Evolutionary conservation across 35 echinoderm and acorn worm genomes (phyloP).

Genomic region (Anneissia japonica): DNA sequence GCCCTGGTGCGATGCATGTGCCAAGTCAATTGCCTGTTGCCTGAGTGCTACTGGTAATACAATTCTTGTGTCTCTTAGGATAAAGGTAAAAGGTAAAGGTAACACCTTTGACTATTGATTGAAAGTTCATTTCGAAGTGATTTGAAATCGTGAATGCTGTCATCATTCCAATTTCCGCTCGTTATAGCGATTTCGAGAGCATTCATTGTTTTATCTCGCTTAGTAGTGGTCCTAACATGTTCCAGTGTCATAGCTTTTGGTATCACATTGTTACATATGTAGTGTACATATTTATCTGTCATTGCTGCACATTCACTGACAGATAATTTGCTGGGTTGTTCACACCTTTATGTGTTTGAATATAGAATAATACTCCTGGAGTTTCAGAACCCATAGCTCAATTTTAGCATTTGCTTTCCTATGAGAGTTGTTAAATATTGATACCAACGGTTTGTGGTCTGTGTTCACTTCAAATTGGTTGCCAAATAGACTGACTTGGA

Average conservation of each 20-base stretch:
- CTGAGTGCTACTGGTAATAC: not conserved
- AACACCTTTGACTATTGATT: too few species aligned
- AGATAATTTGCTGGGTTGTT: not conserved
- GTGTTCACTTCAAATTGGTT: not conserved
- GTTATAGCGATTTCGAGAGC: constrained; percentile 1
- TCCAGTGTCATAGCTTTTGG: constrained; percentile 30
- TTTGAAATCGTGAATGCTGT: constrained; percentile 3
- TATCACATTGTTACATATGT: constrained; percentile 13
- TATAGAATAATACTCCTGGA: not conserved
- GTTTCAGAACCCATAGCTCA: not conserved
- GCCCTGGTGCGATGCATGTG: not conserved
- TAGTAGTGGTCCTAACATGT: constrained; percentile 10
- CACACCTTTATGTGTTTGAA: not conserved
- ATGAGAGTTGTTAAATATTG: not conserved
- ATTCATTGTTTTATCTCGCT: constrained; percentile 25
- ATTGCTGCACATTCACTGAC: not conserved
- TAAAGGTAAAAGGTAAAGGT: not conserved
- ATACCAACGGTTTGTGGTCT: not conserved
- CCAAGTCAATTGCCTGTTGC: not conserved
- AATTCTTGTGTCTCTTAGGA: constrained; percentile 17
- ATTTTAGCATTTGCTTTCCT: not conserved
- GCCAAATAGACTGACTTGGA: constrained; percentile 11
- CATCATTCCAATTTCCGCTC: constrained; percentile 31
- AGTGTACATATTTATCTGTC: constrained; percentile 9
- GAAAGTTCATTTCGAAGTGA: not conserved